Conservation (phyloP, 2,113 vertebrate genomes). For the Cavia aperea region DNA sequence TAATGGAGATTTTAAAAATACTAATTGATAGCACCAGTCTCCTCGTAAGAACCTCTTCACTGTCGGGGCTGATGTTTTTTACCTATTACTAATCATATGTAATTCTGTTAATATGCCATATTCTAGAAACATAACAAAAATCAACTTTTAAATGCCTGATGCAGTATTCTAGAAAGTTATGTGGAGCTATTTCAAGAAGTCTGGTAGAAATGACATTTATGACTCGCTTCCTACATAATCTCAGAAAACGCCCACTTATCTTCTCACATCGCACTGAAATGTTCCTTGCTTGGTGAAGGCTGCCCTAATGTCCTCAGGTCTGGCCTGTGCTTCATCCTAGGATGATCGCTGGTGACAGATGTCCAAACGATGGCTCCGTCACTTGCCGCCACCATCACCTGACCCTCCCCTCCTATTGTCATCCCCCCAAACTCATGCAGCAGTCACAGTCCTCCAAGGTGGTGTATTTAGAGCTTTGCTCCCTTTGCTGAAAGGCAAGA, state of each 20-base stretch:
- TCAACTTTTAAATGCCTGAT: constrained; percentile 40
- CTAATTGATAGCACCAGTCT: background rate
- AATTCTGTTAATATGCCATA: background rate
- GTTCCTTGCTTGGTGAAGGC: constrained; percentile 38
- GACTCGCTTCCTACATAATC: constrained; percentile 57
- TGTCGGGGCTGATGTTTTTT: background rate
- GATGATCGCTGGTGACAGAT: background rate
- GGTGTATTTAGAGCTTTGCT: background rate
- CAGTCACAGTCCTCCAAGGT: background rate
- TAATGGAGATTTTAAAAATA: background rate
- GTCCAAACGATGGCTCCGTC: background rate
- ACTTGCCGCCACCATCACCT: background rate
- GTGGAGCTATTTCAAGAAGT: constrained; percentile 52
- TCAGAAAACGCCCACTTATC: constrained; percentile 49
- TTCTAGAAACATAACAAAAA: background rate
- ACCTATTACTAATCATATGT: background rate
- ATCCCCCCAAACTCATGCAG: background rate
- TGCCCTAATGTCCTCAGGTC: constrained; percentile 23
- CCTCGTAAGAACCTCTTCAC: background rate
- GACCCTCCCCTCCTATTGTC: background rate
- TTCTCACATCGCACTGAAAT: constrained; percentile 55
- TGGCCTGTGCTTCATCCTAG: background rate
- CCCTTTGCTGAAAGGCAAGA: background rate
- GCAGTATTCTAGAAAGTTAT: constrained; percentile 48
- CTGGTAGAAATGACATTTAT: constrained; percentile 64